phyloP scores from a whole-genome alignment of 2,888 invertebrate genomes.

The Abrostola triplasia region DNA sequence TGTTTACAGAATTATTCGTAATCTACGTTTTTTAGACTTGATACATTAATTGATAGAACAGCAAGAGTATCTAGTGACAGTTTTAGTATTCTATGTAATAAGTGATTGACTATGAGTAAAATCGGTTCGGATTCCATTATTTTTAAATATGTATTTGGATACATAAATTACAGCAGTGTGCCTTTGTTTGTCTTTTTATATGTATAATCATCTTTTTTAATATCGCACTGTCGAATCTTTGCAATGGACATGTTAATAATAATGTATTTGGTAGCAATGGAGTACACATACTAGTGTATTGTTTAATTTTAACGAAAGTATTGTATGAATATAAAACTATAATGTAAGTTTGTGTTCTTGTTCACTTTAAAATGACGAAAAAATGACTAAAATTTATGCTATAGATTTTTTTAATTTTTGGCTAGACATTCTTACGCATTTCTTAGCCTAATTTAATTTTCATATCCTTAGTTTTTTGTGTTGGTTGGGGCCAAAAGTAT shows the following conservation, averaged over 20 bases:
- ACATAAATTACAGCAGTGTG: neutral
- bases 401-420: neutral
- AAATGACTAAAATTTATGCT: neutral
- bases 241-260: neutral
- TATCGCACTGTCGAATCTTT: conserved; percentile 9
- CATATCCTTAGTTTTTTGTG: neutral
- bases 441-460: neutral
- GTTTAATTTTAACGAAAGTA: conserved; percentile 7
- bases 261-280: too few relatives aligned
- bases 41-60: neutral
- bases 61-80: neutral
- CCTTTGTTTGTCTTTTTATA: neutral
- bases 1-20: conserved; percentile 9
- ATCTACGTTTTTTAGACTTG: neutral
- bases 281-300: conserved; percentile 10
- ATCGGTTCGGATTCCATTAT: neutral
- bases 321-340: neutral
- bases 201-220: conserved; percentile 5
- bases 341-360: neutral
- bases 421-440: neutral
- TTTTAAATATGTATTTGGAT: neutral
- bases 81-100: neutral
- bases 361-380: neutral
- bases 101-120: neutral
- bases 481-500: conserved; percentile 21